Evolutionary conservation across 1,140 invertebrate species (phyloP), one percentile per base, ranked within the genome.

Genomic region (Myzus persicae): DNA sequence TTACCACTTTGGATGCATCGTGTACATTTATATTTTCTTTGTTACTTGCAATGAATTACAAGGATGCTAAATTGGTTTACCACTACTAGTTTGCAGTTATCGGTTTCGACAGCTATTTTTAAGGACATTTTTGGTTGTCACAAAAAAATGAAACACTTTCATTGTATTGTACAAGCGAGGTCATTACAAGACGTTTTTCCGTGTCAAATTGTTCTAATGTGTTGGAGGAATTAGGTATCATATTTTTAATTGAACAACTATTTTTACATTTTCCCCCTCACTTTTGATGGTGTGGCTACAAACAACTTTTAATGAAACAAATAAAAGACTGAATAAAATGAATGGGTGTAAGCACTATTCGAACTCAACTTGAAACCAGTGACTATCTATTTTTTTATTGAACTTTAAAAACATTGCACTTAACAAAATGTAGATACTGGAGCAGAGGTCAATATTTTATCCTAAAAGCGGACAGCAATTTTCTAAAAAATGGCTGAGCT

Each of bases 31-130:
- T 76, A 11, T 76, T n/a, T 76, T 76, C 59, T 76, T 76, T 76
- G 59, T 76, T 76, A n/a, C n/a, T 76, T 76, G 11, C n/a, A 76
- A 76, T 76, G 59, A n/a, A n/a, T 76, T 76, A 76, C 59, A 76
- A n/a, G 59, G 59, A 76, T 76, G 59, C 31, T 76, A 36, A 76
- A 76, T 76, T 76, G 59, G n/a, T 76, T 76, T n/a, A 76, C 14
- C 1, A 76, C 59, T n/a, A 48, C 44, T 9, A n/a, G n/a, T n/a
- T 44, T 31, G 31, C 59, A 14, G 59, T 76, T 76, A 76, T 76
- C 31, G 59, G 14, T 76, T 76, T 18, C 59, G n/a, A n/a, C 31
- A 6, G 31, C n/a, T 76, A 76, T 76, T 76, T 76, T n/a, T 76
- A 76, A 76, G 59, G 59, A 76, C 59, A 76, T 76, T n/a, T 36